Conservation (phyloP, 2,797 vertebrate species). For the Limosa lapponica region DNA sequence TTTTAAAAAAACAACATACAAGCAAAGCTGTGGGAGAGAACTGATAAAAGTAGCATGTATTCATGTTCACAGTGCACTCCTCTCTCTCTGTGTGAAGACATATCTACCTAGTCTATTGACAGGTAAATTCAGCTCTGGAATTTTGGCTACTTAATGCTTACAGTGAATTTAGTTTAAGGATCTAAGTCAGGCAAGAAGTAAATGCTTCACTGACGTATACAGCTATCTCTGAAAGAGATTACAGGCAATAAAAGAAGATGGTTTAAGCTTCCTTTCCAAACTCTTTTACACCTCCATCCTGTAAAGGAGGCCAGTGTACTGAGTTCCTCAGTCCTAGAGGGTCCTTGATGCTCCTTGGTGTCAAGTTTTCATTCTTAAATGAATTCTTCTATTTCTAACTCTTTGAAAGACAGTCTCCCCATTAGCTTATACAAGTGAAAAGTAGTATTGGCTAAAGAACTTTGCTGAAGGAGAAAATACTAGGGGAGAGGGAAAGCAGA, state of each 20-base stretch:
- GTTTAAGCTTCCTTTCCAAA: neutral
- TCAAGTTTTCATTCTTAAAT: neutral
- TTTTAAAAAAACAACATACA: neutral
- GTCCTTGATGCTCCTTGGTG: neutral
- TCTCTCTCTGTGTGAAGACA: neutral
- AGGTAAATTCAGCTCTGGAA: neutral
- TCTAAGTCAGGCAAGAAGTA: neutral
- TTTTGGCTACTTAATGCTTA: neutral
- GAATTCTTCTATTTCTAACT: neutral
- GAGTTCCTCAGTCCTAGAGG: neutral
- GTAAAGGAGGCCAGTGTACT: neutral
- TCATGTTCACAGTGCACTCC: neutral
- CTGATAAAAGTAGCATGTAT: neutral
- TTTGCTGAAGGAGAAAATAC: neutral
- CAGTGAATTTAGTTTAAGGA: neutral
- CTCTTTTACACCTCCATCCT: neutral
- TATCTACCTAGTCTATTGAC: neutral
- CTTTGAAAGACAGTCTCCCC: neutral
- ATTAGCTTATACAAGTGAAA: neutral
- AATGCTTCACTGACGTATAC: neutral
- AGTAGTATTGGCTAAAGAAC: neutral
- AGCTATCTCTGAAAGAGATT: neutral
- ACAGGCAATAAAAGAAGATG: neutral
- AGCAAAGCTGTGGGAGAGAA: neutral
- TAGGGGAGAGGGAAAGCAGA: neutral